Evolutionary conservation across 2,888 invertebrate genomes (phyloP).

Genomic region (Drosophila neotestacea): DNA sequence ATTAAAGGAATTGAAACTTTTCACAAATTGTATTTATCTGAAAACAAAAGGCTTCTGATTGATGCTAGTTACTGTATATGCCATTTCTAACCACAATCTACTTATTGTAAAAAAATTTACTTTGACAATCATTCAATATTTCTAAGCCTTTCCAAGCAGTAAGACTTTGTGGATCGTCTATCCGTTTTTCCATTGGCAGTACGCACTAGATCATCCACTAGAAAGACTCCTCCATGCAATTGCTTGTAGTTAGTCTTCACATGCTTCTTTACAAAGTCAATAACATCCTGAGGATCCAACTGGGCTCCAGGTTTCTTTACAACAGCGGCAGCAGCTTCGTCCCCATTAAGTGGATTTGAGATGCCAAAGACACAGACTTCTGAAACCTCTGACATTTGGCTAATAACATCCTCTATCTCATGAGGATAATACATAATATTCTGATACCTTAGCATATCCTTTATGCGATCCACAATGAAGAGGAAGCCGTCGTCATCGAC

Average conservation of each 20-base stretch:
- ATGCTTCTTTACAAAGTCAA: constrained; percentile 36
- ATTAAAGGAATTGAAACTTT: too few relatives aligned
- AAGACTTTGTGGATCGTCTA: constrained; percentile 1
- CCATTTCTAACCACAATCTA: too few relatives aligned
- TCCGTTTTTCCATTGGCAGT: background rate
- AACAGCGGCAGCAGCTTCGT: constrained; percentile 74
- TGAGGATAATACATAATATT: constrained; percentile 68
- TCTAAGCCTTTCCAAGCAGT: constrained; percentile 11
- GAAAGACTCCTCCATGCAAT: constrained; percentile 58
- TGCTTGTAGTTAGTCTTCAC: constrained; percentile 58
- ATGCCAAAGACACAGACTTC: constrained; percentile 75
- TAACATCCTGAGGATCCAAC: constrained; percentile 60
- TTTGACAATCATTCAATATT: too few relatives aligned
- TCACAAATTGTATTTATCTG: too few relatives aligned
- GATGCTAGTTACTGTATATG: too few relatives aligned
- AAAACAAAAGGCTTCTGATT: too few relatives aligned
- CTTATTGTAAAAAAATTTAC: too few relatives aligned
- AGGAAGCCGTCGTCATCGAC: constrained; percentile 77
- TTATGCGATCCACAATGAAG: constrained; percentile 70
- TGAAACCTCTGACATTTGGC: constrained; percentile 61
- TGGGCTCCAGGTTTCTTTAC: constrained; percentile 46
- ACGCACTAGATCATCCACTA: background rate
- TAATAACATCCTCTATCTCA: constrained; percentile 70
- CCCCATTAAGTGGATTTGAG: constrained; percentile 61
- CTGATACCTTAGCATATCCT: constrained; percentile 70